Percentiles rank a stretch among this genome's conserved stretches.
phyloP scores from a whole-genome alignment of 1,140 invertebrate species.

The Eurytemora carolleeae region DNA sequence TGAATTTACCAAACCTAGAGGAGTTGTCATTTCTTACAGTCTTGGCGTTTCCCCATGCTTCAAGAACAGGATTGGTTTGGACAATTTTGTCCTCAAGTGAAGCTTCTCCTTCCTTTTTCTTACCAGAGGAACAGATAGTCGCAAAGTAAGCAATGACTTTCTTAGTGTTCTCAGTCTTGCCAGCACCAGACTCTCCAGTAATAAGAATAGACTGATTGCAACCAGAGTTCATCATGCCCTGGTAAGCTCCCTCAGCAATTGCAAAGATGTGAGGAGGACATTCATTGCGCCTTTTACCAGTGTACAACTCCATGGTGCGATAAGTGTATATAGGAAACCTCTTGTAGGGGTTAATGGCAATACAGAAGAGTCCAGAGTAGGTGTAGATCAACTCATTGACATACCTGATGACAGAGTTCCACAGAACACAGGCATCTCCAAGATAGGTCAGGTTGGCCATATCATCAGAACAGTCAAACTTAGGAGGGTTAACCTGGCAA shows the following conservation, averaged over 20 bases:
- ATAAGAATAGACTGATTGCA: conserved; percentile 18
- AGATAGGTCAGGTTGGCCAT: conserved; percentile 43
- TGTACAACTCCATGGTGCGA: conserved; percentile 88
- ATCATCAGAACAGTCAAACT: conserved; percentile 32
- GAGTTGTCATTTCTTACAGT: conserved; percentile 99
- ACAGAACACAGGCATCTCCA: conserved; percentile 37
- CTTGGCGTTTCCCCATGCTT: too few relatives aligned
- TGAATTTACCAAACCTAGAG: conserved; percentile 56
- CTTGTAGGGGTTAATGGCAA: too few relatives aligned
- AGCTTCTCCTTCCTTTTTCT: conserved; percentile 43
- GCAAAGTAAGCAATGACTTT: too few relatives aligned
- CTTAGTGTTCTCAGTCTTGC: too few relatives aligned
- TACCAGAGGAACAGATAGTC: conserved; percentile 33
- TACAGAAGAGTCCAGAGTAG: conserved; percentile 21
- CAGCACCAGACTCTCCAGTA: conserved; percentile 21
- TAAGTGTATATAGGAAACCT: conserved; percentile 95
- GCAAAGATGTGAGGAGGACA: too few relatives aligned
- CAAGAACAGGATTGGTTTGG: too few relatives aligned
- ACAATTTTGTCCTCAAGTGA: too few relatives aligned
- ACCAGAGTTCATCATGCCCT: conserved; percentile 34
- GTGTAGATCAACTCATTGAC: conserved; percentile 87
- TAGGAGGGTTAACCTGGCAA: conserved; percentile 36
- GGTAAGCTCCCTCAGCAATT: too few relatives aligned
- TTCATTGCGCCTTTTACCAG: conserved; percentile 96
- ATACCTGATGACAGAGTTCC: conserved; percentile 42